Evolutionary conservation across 2,113 vertebrate genomes (phyloP).

Genomic region (Sylvia atricapilla): DNA sequence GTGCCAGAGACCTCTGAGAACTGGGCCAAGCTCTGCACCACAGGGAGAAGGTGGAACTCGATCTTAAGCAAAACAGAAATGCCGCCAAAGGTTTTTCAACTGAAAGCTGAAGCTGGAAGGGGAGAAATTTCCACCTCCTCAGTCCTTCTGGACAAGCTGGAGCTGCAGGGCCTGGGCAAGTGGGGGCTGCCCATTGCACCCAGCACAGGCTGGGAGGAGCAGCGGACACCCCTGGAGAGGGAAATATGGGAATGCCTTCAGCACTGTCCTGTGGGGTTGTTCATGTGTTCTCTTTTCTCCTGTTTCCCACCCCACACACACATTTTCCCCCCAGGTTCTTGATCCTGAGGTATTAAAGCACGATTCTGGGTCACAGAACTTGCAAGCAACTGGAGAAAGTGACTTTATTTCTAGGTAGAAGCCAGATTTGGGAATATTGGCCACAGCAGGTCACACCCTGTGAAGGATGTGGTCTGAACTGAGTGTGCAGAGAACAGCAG

Average conservation of each 20-base stretch:
- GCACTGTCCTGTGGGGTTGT: fast-evolving
- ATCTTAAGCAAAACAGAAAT: slow-evolving; percentile 57
- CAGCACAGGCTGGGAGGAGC: not conserved
- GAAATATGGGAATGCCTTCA: not conserved
- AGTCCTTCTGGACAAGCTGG: not conserved
- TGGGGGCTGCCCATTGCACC: not conserved
- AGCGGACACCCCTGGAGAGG: not conserved
- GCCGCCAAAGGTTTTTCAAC: slow-evolving; percentile 33
- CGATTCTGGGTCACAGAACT: not conserved
- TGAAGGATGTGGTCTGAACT: not conserved
- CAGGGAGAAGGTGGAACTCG: slow-evolving; percentile 47
- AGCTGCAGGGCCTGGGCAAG: not conserved
- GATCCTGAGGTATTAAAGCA: not conserved
- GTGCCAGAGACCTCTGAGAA: not conserved
- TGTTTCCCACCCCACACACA: fast-evolving
- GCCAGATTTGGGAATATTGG: not conserved
- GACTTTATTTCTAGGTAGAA: not conserved
- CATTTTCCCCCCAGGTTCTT: not conserved
- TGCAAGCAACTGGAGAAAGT: not conserved
- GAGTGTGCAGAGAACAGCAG: not conserved
- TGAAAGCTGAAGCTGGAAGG: not conserved
- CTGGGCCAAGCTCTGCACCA: slow-evolving; percentile 20
- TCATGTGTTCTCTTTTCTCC: fast-evolving
- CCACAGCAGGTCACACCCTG: not conserved
- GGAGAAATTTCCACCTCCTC: slow-evolving; percentile 7